phyloP scores from a whole-genome alignment of 2,797 vertebrate genomes.

The Pogonophryne albipinna region DNA sequence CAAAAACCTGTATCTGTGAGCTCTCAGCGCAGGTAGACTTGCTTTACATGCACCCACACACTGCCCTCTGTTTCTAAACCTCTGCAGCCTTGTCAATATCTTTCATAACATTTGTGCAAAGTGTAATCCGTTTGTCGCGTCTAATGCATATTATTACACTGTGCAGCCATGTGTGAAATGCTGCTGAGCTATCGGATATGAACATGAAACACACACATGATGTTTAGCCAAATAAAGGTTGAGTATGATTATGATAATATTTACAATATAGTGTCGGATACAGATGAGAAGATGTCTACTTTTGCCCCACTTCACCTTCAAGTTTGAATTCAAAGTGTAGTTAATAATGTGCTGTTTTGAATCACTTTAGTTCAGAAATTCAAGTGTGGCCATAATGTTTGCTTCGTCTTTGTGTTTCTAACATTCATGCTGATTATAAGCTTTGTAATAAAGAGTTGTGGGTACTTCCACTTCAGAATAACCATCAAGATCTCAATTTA shows the following conservation, averaged over 20 bases:
- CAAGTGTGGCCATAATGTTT: background rate
- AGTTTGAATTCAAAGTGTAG: background rate
- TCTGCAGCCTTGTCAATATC: slow-evolving; percentile 36
- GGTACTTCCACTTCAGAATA: slow-evolving; percentile 11
- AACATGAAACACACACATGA: slow-evolving; percentile 30
- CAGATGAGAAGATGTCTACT: background rate
- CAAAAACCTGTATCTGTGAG: slow-evolving; percentile 44
- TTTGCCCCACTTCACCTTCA: background rate
- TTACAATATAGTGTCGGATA: background rate
- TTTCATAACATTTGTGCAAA: slow-evolving; percentile 52
- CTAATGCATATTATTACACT: slow-evolving; percentile 50
- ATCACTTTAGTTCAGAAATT: background rate
- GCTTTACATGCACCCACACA: slow-evolving; percentile 53
- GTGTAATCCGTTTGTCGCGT: slow-evolving; percentile 50
- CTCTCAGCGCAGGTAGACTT: slow-evolving; percentile 42
- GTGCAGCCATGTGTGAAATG: slow-evolving; percentile 60
- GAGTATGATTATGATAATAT: slow-evolving; percentile 1
- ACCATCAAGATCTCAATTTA: background rate
- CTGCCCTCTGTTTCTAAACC: slow-evolving; percentile 46
- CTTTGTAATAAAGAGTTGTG: background rate
- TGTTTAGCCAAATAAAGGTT: background rate
- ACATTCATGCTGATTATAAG: slow-evolving; percentile 10
- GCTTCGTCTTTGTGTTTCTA: background rate
- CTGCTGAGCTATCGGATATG: slow-evolving; percentile 14
- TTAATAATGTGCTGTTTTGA: background rate